Evolutionary conservation across 2,888 invertebrate species (phyloP).

Genomic region (Epicampocera succincta): DNA sequence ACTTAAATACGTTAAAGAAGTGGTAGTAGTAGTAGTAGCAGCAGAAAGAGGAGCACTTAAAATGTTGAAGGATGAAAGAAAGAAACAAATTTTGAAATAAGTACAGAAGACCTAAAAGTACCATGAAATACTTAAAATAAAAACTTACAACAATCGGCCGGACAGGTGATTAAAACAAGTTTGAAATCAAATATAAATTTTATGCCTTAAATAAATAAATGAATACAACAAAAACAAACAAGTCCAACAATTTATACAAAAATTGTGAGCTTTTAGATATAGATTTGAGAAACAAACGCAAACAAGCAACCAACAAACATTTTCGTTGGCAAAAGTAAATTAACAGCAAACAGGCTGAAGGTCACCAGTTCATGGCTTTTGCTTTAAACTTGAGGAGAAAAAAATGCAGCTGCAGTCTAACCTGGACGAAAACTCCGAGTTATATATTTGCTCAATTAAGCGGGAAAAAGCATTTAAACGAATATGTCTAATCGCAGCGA

Average conservation of each 20-base stretch:
- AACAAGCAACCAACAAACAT: too few relatives aligned
- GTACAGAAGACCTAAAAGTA: conserved; percentile 51
- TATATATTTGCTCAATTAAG: too few relatives aligned
- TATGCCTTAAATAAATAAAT: conserved; percentile 58
- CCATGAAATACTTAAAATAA: conserved; percentile 48
- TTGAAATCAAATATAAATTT: conserved; percentile 57
- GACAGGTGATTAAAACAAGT: conserved; percentile 68
- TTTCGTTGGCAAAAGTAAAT: too few relatives aligned
- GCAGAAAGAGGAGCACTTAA: conserved; percentile 45
- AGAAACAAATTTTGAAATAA: conserved; percentile 9
- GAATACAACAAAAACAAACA: conserved; percentile 7
- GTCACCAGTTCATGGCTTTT: too few relatives aligned
- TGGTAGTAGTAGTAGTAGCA: conserved; percentile 1
- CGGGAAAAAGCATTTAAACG: too few relatives aligned
- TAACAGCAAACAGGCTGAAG: too few relatives aligned
- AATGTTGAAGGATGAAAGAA: conserved; percentile 35
- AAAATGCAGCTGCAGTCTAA: too few relatives aligned
- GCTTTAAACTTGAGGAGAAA: too few relatives aligned
- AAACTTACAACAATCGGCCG: conserved; percentile 2
- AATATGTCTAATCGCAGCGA: too few relatives aligned
- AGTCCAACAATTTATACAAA: neutral
- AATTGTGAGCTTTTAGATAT: conserved; percentile 22
- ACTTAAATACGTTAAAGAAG: conserved; percentile 21
- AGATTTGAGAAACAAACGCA: neutral
- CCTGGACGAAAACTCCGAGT: too few relatives aligned